Evolutionary conservation across 2,797 vertebrate genomes (phyloP).

Genomic region (Cuniculus paca): DNA sequence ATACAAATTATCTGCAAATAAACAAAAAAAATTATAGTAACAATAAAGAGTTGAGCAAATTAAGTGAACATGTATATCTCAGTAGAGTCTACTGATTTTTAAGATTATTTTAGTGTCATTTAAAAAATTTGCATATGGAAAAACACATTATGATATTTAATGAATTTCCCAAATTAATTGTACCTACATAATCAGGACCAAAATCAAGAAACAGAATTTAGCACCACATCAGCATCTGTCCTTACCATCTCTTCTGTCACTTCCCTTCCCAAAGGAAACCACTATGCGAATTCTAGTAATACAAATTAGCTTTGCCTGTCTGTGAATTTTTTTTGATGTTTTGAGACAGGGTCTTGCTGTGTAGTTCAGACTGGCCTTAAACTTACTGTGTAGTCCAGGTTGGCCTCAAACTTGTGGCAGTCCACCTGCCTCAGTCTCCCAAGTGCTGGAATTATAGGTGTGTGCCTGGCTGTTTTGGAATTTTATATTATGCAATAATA

Average conservation of each 20-base stretch:
- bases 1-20: slow-evolving; percentile 13
- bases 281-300: slow-evolving; percentile 18
- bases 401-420: neutral
- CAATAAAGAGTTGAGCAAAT: slow-evolving; percentile 25
- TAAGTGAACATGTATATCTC: neutral
- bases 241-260: neutral
- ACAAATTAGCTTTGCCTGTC: neutral
- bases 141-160: slow-evolving; percentile 10
- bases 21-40: neutral
- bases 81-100: neutral
- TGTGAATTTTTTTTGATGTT: neutral
- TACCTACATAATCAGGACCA: neutral
- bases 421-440: neutral
- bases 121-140: neutral
- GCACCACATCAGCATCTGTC: neutral
- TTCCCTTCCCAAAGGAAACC: neutral
- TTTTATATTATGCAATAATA: slow-evolving; percentile 52
- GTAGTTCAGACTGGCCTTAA: neutral
- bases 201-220: slow-evolving; percentile 44
- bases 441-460: neutral
- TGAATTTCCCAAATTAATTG: slow-evolving; percentile 48
- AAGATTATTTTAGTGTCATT: slow-evolving; percentile 34
- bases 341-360: neutral
- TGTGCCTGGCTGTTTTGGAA: neutral
- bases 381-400: neutral